A percentile compares a stretch with the other conserved stretches of the same genome.
Conservation (phyloP, 2,888 invertebrate genomes). For the Parnassius smintheus region DNA sequence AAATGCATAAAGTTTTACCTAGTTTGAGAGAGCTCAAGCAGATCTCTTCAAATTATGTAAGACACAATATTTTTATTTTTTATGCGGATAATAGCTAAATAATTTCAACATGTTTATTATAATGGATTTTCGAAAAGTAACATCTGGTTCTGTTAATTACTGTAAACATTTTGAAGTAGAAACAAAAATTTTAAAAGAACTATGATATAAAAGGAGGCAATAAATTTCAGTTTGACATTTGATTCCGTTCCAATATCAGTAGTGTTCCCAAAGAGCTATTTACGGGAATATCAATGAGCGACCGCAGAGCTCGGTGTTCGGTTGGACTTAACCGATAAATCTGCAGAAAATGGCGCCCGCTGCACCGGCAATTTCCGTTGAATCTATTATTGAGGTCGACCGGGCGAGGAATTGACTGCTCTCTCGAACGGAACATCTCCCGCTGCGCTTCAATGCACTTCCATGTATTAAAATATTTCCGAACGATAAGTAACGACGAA, state of each 20-base stretch:
- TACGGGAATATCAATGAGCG: slow-evolving; percentile 10
- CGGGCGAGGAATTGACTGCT: slow-evolving; percentile 7
- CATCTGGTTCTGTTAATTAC: no score
- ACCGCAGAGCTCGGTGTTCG: background rate
- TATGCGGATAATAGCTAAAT: no score
- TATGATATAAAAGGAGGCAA: slow-evolving; percentile 23
- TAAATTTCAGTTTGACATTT: slow-evolving; percentile 14
- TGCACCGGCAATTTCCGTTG: slow-evolving; percentile 18
- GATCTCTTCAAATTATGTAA: no score
- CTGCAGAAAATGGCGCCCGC: slow-evolving; percentile 13
- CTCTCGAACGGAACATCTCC: background rate
- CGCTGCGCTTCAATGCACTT: background rate
- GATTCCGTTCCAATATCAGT: slow-evolving; percentile 12
- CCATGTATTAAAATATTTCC: background rate
- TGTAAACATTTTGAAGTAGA: no score
- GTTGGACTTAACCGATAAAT: slow-evolving; percentile 8
- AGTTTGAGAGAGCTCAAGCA: no score
- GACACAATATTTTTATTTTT: no score
- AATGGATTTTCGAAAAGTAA: no score
- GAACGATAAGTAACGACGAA: background rate
- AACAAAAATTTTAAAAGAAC: no score
- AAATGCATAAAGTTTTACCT: no score
- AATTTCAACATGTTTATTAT: no score
- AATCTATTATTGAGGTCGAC: slow-evolving; percentile 18
- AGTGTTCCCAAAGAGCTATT: slow-evolving; percentile 15